Conservation (phyloP, 2,797 vertebrate species). For the Merluccius polli region DNA sequence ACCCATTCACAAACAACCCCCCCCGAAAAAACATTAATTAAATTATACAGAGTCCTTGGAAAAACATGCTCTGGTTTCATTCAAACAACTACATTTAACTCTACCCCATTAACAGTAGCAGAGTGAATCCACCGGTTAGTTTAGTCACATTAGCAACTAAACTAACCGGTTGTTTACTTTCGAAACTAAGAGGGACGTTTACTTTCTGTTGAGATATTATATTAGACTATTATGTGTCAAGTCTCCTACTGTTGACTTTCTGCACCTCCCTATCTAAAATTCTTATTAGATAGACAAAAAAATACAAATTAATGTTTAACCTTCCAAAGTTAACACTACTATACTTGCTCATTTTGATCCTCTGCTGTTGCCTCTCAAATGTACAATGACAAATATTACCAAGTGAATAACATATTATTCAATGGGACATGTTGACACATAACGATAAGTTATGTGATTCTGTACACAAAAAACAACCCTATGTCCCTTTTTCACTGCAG, state of each 20-base stretch:
- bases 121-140: too few species aligned
- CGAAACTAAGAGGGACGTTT: too few species aligned
- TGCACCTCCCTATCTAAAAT: neutral
- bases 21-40: neutral
- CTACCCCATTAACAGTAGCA: too few species aligned
- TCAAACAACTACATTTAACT: neutral
- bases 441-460: neutral
- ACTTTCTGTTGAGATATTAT: neutral
- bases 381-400: neutral
- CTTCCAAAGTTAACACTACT: neutral
- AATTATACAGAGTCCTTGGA: neutral
- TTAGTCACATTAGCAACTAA: too few species aligned
- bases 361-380: neutral
- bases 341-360: neutral
- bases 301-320: neutral
- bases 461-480: neutral
- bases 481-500: neutral
- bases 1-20: neutral
- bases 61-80: neutral
- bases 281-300: neutral
- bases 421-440: neutral
- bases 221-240: neutral
- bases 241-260: neutral
- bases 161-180: too few species aligned
- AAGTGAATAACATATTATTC: neutral